A percentile compares a stretch with the other conserved stretches of the same genome.
Evolutionary conservation across 2,797 vertebrate genomes (phyloP).

Genomic region (Sylvilagus floridanus): DNA sequence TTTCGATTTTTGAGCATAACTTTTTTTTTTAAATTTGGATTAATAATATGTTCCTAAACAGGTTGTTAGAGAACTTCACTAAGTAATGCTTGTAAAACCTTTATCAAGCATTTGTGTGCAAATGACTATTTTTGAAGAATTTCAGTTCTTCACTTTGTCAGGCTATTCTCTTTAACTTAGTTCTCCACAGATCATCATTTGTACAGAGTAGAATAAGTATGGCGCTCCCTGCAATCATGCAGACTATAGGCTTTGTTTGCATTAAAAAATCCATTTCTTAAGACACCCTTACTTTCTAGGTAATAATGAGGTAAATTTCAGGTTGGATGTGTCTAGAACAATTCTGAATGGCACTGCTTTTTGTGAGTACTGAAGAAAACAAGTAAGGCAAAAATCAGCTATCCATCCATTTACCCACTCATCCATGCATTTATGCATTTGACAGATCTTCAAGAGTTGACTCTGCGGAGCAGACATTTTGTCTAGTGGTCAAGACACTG

Average conservation of each 20-base stretch:
- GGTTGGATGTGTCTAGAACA: neutral
- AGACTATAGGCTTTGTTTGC: neutral
- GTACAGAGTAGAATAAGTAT: neutral
- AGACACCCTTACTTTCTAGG: neutral
- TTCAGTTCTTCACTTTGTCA: conserved; percentile 19
- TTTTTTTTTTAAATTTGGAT: neutral
- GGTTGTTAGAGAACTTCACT: conserved; percentile 18
- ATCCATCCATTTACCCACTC: neutral
- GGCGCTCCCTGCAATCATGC: neutral
- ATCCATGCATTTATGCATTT: neutral
- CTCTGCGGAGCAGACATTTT: neutral
- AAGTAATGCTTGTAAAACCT: conserved; percentile 12
- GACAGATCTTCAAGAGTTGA: neutral
- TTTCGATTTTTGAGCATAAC: neutral
- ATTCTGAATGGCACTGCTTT: neutral
- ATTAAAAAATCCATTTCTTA: neutral
- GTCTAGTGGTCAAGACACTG: too few species aligned
- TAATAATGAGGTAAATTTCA: conserved; percentile 42
- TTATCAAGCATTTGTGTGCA: neutral
- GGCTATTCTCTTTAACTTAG: conserved; percentile 12
- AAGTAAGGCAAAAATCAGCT: neutral
- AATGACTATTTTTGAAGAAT: conserved; percentile 35
- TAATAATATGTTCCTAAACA: neutral
- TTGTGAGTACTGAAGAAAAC: neutral
- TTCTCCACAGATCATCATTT: neutral